Evolutionary conservation across 2,797 vertebrate species (phyloP), one percentile per base, ranked within the genome.

Genomic region (Monodelphis domestica): DNA sequence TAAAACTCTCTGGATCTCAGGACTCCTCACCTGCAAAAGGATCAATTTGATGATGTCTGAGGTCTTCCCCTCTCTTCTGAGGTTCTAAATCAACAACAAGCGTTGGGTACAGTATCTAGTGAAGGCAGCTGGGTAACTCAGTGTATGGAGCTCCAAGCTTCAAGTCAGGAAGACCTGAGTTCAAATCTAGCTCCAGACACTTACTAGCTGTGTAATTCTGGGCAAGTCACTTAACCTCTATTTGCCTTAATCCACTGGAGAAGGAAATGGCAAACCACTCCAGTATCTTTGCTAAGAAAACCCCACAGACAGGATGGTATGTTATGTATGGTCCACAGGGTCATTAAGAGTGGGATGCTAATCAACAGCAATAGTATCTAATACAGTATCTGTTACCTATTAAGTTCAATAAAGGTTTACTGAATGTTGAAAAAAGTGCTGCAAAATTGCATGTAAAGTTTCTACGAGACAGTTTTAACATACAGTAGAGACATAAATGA

Each of bases 391-490:
- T 90, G 29, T 56, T n/a, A 95, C 7, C 38, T 88, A 91, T 51
- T 50, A 94, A n/a, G 54, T 54, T 90, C 63, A 88, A 88, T n/a
- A 45, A 45, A 87, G 54, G 54, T 63, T 93, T 94, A 51, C 70
- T 94, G 92, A 95, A 92, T 93, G 21, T 33, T 87, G 87, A 53
- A 95, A 96, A 94, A 50, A 95, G 93, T 87, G 89, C 14, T 57
- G 52, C 95, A 87, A 30, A 93, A 51, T 53, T 90, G 78, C 88
- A 26, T 90, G 5, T 94, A 93, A 91, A 94, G 92, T 94, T 26
- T 57, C 88, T 90, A 89, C 7, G 55, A 28, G 55, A 88, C 26
- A 70, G 89, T 30, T 29, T 55, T 55, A 55, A 26, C 26, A 21
- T 55, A 89, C 1, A 94, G 29, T 92, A 26, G 55, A 94, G 94